Percentiles rank a stretch among this genome's conserved stretches.
Evolutionary conservation across 1,140 invertebrate species (phyloP).

Genomic region (Thalassaphorura encarpata): DNA sequence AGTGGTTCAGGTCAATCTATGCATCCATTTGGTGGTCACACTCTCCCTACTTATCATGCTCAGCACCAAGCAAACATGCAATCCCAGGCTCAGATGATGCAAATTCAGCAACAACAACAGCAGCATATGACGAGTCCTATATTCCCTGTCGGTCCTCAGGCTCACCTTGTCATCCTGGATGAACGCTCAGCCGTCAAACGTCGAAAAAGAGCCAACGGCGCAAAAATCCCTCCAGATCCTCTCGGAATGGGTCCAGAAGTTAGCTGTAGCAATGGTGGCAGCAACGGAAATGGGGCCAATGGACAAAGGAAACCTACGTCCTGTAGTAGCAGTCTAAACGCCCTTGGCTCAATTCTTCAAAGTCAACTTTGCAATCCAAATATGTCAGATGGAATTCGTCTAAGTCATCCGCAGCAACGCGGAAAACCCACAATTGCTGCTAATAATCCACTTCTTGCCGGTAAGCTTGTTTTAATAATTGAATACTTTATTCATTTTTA

Average conservation of each 20-base stretch:
- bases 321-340: background rate
- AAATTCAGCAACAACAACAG: slow-evolving; percentile 26
- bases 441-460: slow-evolving; percentile 66
- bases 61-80: slow-evolving; percentile 2
- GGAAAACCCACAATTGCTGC: slow-evolving; percentile 63
- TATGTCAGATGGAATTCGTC: slow-evolving; percentile 18
- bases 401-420: slow-evolving; percentile 11
- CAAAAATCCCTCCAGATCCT: background rate
- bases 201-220: background rate
- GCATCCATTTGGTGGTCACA: slow-evolving; percentile 11
- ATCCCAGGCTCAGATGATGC: slow-evolving; percentile 21
- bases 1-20: slow-evolving; percentile 12
- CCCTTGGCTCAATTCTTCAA: slow-evolving; percentile 24
- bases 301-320: background rate
- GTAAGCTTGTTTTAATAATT: slow-evolving; percentile 36
- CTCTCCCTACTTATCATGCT: background rate
- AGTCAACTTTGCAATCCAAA: slow-evolving; percentile 29
- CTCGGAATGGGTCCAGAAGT: background rate
- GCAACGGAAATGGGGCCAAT: background rate
- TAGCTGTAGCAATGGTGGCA: background rate
- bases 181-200: background rate
- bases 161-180: too few relatives aligned
- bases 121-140: background rate
- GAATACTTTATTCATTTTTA: background rate
- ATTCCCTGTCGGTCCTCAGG: background rate